A percentile compares a stretch with the other conserved stretches of the same genome.
phyloP scores from a whole-genome alignment of 2,113 vertebrate genomes.

The Copsychus sechellarum region DNA sequence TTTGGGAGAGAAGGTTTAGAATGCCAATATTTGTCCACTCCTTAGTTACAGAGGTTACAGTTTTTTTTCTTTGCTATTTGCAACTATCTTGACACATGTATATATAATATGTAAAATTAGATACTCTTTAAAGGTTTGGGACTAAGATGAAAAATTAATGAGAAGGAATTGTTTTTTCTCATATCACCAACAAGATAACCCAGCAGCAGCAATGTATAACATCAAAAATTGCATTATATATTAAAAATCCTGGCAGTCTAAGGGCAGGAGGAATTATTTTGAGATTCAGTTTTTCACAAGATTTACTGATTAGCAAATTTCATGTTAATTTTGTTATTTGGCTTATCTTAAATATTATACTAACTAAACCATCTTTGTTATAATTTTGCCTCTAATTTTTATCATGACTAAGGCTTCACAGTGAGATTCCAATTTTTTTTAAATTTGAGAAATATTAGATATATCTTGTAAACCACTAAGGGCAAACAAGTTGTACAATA shows the following conservation, averaged over 20 bases:
- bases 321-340: neutral
- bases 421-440: neutral
- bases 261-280: neutral
- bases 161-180: neutral
- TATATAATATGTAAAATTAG: neutral
- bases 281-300: neutral
- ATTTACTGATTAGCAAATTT: neutral
- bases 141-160: neutral
- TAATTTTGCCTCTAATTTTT: neutral
- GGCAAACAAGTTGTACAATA: neutral
- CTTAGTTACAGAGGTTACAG: neutral
- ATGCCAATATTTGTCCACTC: neutral
- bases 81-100: neutral
- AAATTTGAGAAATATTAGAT: neutral
- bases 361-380: neutral
- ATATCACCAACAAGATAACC: neutral
- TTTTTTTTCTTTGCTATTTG: neutral
- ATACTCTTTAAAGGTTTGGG: neutral
- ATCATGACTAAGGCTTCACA: neutral
- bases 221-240: neutral
- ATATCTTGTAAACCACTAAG: neutral
- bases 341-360: neutral
- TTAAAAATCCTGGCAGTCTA: neutral
- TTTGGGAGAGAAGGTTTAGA: neutral
- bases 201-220: neutral